Conservation (phyloP, 2,888 invertebrate genomes). For the Myathropa florea region DNA sequence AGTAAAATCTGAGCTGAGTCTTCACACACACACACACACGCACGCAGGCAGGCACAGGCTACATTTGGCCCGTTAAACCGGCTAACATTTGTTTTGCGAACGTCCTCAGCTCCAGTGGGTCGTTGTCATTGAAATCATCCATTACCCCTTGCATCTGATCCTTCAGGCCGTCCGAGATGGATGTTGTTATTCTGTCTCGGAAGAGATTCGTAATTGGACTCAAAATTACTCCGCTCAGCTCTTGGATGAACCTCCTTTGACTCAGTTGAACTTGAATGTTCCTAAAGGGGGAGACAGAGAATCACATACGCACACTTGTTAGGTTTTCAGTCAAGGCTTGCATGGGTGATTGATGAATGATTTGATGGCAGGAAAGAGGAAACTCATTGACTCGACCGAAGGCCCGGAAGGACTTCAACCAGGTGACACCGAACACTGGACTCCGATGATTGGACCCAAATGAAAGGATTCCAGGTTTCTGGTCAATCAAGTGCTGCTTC, state of each 20-base stretch:
- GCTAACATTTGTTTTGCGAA: constrained; percentile 77
- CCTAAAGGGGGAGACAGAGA: constrained; percentile 70
- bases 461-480: constrained; percentile 24
- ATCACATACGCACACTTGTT: background rate
- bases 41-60: background rate
- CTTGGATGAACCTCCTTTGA: constrained; percentile 76
- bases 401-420: constrained; percentile 20
- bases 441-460: background rate
- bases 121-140: constrained; percentile 79
- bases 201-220: constrained; percentile 80
- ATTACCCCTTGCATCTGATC: constrained; percentile 78
- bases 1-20: constrained; percentile 13
- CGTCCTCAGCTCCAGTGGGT: constrained; percentile 77
- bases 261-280: constrained; percentile 79
- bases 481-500: constrained; percentile 34
- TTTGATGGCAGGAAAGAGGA: constrained; percentile 21
- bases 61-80: constrained; percentile 74
- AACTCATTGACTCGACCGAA: constrained; percentile 36
- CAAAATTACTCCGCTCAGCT: constrained; percentile 78
- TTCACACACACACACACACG: background rate
- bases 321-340: background rate
- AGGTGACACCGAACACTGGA: constrained; percentile 21
- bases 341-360: background rate
- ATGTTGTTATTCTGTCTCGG: constrained; percentile 78
- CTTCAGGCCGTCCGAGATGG: constrained; percentile 79